Evolutionary conservation across 2,888 invertebrate species (phyloP).

Genomic region (Gibbula magus): DNA sequence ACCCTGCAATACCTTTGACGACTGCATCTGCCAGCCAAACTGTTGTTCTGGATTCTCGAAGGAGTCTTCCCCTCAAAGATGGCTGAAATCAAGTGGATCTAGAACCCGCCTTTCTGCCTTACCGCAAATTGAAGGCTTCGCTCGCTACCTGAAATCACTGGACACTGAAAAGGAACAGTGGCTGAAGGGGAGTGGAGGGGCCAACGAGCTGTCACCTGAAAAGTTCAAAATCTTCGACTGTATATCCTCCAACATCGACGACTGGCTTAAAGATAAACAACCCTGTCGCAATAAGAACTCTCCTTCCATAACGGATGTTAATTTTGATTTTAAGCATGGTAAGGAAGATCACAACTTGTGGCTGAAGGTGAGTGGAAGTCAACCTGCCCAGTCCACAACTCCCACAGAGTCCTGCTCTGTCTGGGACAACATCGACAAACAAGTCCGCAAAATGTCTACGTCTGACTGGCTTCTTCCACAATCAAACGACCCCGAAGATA

Average conservation of each 20-base stretch:
- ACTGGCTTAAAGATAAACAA: slow-evolving; percentile 20
- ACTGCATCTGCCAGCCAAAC: slow-evolving; percentile 32
- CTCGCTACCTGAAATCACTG: background rate
- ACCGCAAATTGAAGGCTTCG: background rate
- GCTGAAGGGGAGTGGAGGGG: background rate
- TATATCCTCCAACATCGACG: background rate
- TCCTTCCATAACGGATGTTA: background rate
- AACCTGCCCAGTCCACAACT: background rate
- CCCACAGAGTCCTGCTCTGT: background rate
- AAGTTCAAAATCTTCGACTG: background rate
- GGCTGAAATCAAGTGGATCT: background rate
- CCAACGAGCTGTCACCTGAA: background rate
- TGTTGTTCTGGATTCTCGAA: slow-evolving; percentile 14
- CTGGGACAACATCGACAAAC: slow-evolving; percentile 19
- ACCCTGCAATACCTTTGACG: slow-evolving; percentile 27
- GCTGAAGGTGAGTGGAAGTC: slow-evolving; percentile 13
- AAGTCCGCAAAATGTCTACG: slow-evolving; percentile 20
- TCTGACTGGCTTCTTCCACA: slow-evolving; percentile 31
- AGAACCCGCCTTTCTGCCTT: background rate
- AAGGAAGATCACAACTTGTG: background rate
- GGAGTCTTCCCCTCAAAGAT: background rate
- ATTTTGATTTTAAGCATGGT: slow-evolving; percentile 15
- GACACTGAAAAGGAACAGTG: slow-evolving; percentile 6
- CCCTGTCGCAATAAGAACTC: slow-evolving; percentile 14
- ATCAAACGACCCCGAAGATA: background rate